phyloP scores from a whole-genome alignment of 2,888 invertebrate species.

The Phragmatobia fuliginosa region DNA sequence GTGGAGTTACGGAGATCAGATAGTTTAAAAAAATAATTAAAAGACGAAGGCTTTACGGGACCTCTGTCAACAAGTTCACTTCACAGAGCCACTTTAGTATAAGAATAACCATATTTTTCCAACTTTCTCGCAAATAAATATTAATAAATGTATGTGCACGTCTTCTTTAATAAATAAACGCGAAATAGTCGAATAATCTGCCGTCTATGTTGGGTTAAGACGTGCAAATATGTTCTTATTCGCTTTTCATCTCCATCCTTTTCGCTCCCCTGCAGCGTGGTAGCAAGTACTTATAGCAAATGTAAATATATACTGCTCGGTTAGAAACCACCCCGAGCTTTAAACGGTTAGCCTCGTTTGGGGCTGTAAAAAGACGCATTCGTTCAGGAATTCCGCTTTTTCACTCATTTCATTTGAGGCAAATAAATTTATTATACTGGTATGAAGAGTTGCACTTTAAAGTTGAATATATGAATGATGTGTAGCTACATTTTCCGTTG shows the following conservation, averaged over 20 bases:
- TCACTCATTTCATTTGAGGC: background rate
- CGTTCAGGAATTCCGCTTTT: background rate
- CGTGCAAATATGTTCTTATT: background rate
- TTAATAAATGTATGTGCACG: no score
- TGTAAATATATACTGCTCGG: conserved; percentile 3
- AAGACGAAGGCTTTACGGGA: no score
- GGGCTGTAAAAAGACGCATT: background rate
- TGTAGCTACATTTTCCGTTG: background rate
- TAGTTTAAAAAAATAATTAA: no score
- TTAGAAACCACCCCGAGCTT: background rate
- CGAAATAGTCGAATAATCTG: background rate
- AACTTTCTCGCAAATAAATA: background rate
- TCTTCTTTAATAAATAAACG: background rate
- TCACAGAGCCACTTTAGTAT: no score
- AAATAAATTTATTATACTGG: background rate
- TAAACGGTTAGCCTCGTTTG: conserved; percentile 6
- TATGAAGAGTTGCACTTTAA: background rate
- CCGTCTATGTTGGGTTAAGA: background rate
- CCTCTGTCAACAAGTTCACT: no score
- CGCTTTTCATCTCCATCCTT: background rate
- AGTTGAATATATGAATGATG: background rate
- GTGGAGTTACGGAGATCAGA: no score
- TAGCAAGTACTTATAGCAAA: background rate
- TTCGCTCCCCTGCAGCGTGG: background rate
- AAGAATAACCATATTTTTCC: background rate